Evolutionary conservation across 2,888 invertebrate species (phyloP).

Genomic region (Hyalella azteca): DNA sequence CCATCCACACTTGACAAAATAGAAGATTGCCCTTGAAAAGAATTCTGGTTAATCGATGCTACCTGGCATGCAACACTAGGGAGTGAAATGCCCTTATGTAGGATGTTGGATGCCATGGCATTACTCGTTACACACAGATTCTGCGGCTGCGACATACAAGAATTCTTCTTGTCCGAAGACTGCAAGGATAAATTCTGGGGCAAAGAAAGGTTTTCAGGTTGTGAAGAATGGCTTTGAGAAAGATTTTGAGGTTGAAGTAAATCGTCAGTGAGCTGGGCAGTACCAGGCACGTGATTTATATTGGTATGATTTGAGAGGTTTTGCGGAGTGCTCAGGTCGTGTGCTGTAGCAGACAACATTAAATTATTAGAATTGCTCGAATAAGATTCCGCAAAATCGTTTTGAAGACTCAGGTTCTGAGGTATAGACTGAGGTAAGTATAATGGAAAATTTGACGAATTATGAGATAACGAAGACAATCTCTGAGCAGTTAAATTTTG

Average conservation of each 20-base stretch:
- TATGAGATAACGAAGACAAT: neutral
- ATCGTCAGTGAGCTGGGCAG: neutral
- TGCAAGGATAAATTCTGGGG: slow-evolving; percentile 1
- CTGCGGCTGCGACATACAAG: slow-evolving; percentile 6
- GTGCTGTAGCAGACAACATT: neutral
- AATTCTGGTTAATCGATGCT: neutral
- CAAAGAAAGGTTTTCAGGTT: slow-evolving; percentile 4
- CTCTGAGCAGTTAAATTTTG: slow-evolving; percentile 15
- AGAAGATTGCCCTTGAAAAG: neutral
- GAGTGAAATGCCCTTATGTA: neutral
- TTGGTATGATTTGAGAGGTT: slow-evolving; percentile 3
- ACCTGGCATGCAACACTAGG: neutral
- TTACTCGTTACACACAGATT: neutral
- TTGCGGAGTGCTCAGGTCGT: neutral
- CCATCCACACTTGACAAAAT: neutral
- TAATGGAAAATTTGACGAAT: neutral
- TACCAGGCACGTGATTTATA: neutral
- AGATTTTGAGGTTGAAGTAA: neutral
- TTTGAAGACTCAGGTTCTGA: slow-evolving; percentile 1
- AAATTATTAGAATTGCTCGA: neutral
- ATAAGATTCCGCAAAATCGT: slow-evolving; percentile 1
- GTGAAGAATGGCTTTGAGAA: neutral
- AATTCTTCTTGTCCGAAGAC: neutral
- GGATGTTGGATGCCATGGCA: neutral
- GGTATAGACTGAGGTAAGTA: slow-evolving; percentile 24